Base-by-base conservation (phyloP, 1,140 invertebrate species). In the Goniozus legneri region DNA sequence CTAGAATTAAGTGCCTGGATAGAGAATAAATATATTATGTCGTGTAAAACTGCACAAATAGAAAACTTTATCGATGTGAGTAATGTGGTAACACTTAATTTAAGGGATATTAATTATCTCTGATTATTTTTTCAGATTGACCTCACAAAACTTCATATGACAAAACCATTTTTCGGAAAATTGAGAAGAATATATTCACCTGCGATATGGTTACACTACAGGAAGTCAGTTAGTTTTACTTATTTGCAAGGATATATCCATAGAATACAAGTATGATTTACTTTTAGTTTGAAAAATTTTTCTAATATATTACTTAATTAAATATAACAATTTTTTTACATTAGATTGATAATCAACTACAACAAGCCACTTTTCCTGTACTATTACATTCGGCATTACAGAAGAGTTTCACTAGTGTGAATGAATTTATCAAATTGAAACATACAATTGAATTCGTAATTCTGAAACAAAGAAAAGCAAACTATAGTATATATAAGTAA, bases 101-200 rank as follows among this genome's bases (percentile, higher is more conserved):
- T 27, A 32, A 24, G 32, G 10, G 22, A 38, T 35, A 31, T 50
- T 47, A 40, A 49, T 34, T 54, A 46, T 40, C 33, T 13, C 13
- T 30, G 35, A 39, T 54, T 18, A 34, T 45, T 50, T 56, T 56
- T 82, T 4, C 74, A 91, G 80, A 85, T 90, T 50, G 88, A 92
- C 66, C 81, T 92, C 49, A 80, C 82, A 37, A 88, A 88, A 64
- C 91, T 93, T 89, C 85, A 87, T 52, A 91, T 93, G 87, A 85
- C 86, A 0, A 90, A 90, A 65, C 90, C 90, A 1, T 92, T 91
- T 66, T 89, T 86, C 68, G 88, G 87, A 1, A 86, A 88, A 60
- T 62, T 93, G 18, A 70, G 85, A 45, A 76, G 90, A 33, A 83
- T 80, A 0, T 88, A 88, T 60, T 81, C 79, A 42, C 87, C 90